phyloP scores from a whole-genome alignment of 2,797 vertebrate species.

The Eulemur coronatus region DNA sequence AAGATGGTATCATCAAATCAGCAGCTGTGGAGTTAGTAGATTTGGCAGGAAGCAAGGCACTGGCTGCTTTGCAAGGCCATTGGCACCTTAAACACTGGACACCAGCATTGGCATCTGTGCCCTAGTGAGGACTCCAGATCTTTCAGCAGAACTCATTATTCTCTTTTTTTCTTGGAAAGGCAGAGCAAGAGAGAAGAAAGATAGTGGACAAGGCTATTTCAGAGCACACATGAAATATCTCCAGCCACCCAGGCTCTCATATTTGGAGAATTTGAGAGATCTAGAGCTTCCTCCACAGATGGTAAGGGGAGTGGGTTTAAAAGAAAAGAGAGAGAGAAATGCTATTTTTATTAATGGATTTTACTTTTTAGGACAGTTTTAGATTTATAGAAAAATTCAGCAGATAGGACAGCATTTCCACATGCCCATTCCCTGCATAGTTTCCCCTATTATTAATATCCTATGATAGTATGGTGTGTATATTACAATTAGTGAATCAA shows the following conservation, averaged over 20 bases:
- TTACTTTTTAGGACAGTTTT: not conserved
- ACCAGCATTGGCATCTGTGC: not conserved
- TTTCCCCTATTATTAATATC: not conserved
- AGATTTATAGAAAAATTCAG: conserved; percentile 11
- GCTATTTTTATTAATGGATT: not conserved
- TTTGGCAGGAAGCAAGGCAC: conserved; percentile 40
- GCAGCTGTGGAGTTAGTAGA: not conserved
- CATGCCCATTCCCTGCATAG: not conserved
- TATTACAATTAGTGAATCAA: not conserved
- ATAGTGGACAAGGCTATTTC: not conserved
- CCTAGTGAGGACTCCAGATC: not conserved
- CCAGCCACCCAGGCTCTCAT: not conserved
- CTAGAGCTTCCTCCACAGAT: not conserved
- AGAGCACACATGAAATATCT: not conserved
- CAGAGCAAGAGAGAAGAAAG: conserved; percentile 16
- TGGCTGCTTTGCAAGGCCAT: not conserved
- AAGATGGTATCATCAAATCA: not conserved
- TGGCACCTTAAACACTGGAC: not conserved
- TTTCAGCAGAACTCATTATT: conserved; percentile 21
- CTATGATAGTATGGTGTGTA: not conserved
- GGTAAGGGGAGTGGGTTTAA: not conserved
- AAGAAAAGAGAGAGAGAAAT: not conserved
- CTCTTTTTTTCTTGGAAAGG: not conserved
- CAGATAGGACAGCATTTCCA: not conserved
- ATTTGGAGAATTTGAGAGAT: not conserved